Conservation (phyloP, 2,113 vertebrate genomes). For the Atractosteus spatula region DNA sequence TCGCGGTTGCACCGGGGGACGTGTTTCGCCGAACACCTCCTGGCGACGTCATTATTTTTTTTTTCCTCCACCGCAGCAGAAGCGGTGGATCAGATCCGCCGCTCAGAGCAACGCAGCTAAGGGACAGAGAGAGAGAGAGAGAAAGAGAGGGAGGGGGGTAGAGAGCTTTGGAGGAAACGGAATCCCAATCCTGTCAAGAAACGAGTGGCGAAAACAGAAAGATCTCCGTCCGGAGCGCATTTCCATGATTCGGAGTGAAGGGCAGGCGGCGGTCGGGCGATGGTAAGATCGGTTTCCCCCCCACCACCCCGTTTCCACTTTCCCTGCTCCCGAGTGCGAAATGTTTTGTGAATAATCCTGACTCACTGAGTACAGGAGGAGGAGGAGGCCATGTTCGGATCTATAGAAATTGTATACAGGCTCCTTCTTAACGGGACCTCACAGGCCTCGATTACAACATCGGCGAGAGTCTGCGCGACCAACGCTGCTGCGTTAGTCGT, state of each 20-base stretch:
- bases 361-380: conserved; percentile 26
- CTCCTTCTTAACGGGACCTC: conserved; percentile 4
- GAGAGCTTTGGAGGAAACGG: not conserved
- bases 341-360: conserved; percentile 18
- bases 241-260: conserved; percentile 1
- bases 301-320: too few relatives aligned
- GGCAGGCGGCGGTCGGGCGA: conserved; percentile 6
- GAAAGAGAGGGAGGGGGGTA: not conserved
- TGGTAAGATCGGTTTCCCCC: not conserved
- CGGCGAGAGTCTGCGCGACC: too few relatives aligned
- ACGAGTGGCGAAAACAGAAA: not conserved
- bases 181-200: conserved; percentile 4
- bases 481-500: too few relatives aligned
- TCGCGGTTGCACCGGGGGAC: not conserved
- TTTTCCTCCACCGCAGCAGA: conserved; percentile 12
- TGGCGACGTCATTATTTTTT: conserved; percentile 11
- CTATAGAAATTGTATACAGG: conserved; percentile 1
- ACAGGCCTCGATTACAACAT: conserved; percentile 1
- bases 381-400: conserved; percentile 28
- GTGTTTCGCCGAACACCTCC: not conserved
- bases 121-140: not conserved
- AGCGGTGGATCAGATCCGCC: conserved; percentile 3
- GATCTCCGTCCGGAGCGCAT: not conserved
- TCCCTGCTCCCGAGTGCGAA: too few relatives aligned
- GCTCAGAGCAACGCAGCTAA: not conserved